Percentiles rank a stretch among this genome's conserved stretches.
Evolutionary conservation across 2,113 vertebrate genomes (phyloP).

Genomic region (Aythya baeri): DNA sequence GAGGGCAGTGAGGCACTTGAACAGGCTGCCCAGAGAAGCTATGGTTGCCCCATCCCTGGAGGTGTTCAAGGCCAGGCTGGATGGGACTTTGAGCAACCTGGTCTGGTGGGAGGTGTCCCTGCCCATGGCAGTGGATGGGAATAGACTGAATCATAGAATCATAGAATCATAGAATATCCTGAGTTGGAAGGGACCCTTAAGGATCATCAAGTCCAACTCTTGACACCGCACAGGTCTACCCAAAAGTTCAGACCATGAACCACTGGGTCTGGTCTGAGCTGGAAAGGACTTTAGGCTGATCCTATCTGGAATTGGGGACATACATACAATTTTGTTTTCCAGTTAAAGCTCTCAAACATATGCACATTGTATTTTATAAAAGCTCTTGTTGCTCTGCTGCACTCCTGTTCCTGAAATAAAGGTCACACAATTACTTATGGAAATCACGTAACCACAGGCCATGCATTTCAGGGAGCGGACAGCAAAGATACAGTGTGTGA

Average conservation of each 20-base stretch:
- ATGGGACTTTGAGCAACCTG: too few species aligned
- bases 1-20: too few species aligned
- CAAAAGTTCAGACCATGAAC: too few species aligned
- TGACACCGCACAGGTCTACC: too few species aligned
- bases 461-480: not conserved
- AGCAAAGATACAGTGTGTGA: not conserved
- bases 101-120: too few species aligned
- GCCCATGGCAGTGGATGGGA: not conserved
- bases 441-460: not conserved
- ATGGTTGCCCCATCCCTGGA: too few species aligned
- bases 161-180: too few species aligned
- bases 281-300: not conserved
- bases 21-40: too few species aligned
- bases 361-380: not conserved
- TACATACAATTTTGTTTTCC: not conserved
- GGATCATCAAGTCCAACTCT: too few species aligned
- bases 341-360: not conserved
- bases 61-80: too few species aligned
- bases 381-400: not conserved
- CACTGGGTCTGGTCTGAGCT: not conserved
- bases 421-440: constrained; percentile 30
- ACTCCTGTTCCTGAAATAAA: constrained; percentile 17
- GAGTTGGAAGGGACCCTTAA: too few species aligned
- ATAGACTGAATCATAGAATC: too few species aligned
- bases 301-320: not conserved